phyloP scores from a whole-genome alignment of 2,113 vertebrate genomes.

The Lagopus leucura region DNA sequence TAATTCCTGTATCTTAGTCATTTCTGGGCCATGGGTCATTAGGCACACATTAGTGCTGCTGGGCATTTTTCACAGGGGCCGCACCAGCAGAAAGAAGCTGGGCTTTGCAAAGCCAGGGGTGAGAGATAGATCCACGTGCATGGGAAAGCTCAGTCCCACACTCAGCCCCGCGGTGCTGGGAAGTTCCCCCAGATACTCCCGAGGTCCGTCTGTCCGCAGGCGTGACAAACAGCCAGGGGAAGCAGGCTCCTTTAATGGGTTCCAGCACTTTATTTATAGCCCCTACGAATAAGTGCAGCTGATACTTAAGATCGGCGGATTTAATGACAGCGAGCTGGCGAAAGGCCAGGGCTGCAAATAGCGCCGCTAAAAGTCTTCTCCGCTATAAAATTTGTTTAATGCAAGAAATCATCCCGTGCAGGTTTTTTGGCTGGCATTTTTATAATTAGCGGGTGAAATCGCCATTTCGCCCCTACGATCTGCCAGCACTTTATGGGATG shows the following conservation, averaged over 20 bases:
- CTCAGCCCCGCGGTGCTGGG: background rate
- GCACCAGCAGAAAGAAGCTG: fast-evolving
- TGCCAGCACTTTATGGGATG: background rate
- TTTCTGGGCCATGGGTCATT: slow-evolving; percentile 44
- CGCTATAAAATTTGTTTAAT: slow-evolving; percentile 73
- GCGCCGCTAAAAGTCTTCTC: slow-evolving; percentile 71
- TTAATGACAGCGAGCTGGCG: slow-evolving; percentile 73
- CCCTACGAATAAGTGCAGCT: slow-evolving; percentile 74
- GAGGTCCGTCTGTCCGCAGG: slow-evolving; percentile 4
- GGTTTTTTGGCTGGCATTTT: slow-evolving; percentile 59
- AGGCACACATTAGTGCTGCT: slow-evolving; percentile 39
- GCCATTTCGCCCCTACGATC: background rate
- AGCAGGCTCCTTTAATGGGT: slow-evolving; percentile 54
- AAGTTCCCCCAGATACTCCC: background rate
- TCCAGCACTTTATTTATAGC: slow-evolving; percentile 71
- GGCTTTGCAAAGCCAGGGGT: background rate
- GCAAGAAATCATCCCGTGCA: slow-evolving; percentile 63
- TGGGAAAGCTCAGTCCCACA: background rate
- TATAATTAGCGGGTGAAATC: slow-evolving; percentile 64
- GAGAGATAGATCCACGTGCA: background rate
- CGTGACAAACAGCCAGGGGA: slow-evolving; percentile 25
- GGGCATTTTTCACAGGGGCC: slow-evolving; percentile 30
- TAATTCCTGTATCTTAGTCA: slow-evolving; percentile 53
- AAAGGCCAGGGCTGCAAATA: slow-evolving; percentile 70
- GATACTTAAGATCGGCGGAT: slow-evolving; percentile 73